Conservation (phyloP, 2,888 invertebrate genomes). For the Catotricha subobsoleta region DNA sequence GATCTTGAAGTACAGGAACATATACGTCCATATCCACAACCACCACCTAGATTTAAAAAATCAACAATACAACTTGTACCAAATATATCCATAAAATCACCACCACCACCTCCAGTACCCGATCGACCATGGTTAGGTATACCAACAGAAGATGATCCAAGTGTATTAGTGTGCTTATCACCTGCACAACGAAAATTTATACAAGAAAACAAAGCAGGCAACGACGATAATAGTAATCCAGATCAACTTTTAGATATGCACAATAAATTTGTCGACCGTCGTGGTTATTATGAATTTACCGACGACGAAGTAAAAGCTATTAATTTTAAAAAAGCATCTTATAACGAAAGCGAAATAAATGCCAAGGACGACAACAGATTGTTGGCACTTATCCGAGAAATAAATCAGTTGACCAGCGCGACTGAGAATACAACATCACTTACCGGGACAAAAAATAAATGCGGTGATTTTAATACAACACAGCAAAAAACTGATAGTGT, state of each 20-base stretch:
- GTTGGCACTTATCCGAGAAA: constrained; percentile 42
- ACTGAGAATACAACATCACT: not conserved
- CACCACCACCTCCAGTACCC: constrained; percentile 13
- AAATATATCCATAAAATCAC: constrained; percentile 8
- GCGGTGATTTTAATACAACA: not conserved
- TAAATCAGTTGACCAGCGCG: constrained; percentile 19
- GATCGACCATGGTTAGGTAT: constrained; percentile 37
- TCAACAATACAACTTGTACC: constrained; percentile 12
- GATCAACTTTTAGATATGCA: constrained; percentile 50
- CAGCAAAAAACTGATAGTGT: not conserved
- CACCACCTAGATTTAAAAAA: constrained; percentile 30
- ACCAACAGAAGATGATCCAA: constrained; percentile 40
- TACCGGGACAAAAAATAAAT: not conserved
- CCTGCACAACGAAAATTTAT: constrained; percentile 48
- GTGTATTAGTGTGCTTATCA: constrained; percentile 47
- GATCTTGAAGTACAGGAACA: constrained; percentile 22
- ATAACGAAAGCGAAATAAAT: constrained; percentile 13
- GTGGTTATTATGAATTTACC: constrained; percentile 35
- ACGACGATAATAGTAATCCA: constrained; percentile 26
- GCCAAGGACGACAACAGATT: constrained; percentile 38
- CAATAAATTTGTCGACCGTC: constrained; percentile 46
- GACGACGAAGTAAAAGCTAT: constrained; percentile 20
- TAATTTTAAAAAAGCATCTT: constrained; percentile 17
- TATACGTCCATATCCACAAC: constrained; percentile 12
- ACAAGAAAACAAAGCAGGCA: constrained; percentile 30